Evolutionary conservation across 2,113 vertebrate genomes (phyloP).

Genomic region (Eonycteris spelaea): DNA sequence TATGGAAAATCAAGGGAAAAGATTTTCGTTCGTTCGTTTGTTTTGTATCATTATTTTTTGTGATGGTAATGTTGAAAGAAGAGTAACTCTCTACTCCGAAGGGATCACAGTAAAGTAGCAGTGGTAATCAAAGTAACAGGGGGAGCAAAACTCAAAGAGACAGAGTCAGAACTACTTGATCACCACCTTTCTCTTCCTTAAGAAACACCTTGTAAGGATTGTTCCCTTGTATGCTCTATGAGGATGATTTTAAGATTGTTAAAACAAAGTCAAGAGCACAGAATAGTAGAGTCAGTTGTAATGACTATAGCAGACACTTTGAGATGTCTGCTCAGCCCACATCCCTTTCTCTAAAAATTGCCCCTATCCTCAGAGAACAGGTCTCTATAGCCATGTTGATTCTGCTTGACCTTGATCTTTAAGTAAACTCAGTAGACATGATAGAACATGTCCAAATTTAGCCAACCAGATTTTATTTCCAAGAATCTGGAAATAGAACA

Average conservation of each 20-base stretch:
- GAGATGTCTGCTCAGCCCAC: background rate
- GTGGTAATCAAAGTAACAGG: background rate
- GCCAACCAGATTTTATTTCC: background rate
- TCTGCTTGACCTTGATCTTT: background rate
- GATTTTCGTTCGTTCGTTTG: background rate
- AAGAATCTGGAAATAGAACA: background rate
- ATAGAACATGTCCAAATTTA: background rate
- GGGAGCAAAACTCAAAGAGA: background rate
- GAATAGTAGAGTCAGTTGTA: background rate
- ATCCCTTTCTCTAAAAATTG: background rate
- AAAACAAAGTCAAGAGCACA: background rate
- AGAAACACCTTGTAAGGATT: background rate
- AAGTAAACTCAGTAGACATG: background rate
- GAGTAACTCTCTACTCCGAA: background rate
- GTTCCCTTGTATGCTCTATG: background rate
- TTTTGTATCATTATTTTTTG: background rate
- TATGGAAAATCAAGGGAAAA: background rate
- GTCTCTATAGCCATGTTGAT: background rate
- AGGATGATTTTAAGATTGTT: background rate
- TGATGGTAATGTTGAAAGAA: background rate
- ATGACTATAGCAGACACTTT: background rate
- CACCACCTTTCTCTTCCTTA: background rate
- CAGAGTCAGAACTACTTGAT: background rate
- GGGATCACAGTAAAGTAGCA: background rate
- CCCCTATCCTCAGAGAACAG: background rate